Base-by-base conservation (phyloP, 2,113 vertebrate genomes). In the Epinephelus fuscoguttatus region DNA sequence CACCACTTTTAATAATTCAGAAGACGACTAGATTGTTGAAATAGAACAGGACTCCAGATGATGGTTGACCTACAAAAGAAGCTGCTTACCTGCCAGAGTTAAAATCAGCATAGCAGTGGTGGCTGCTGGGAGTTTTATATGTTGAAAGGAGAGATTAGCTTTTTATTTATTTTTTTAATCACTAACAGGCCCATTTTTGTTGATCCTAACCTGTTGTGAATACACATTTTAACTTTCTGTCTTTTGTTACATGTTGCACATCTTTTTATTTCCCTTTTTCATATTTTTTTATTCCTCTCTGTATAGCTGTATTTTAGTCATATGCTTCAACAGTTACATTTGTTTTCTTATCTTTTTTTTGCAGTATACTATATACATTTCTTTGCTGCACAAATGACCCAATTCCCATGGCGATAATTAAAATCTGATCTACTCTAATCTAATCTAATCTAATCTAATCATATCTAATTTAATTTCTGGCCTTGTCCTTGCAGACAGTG, bases 41-140 rank as follows among this genome's bases (percentile, higher is more conserved):
- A 88, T 88, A 82, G 87, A 82, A 63, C 87, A 85, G 80, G 80
- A 78, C 77, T 89, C 73, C 80, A 84, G 69, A 86, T 86, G 77
- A 75, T 33, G 69, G 64, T 12, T 78, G 84, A 89, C 81, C 87
- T 80, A 84, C 81, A 82, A 74, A 84, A 57, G 74, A 71, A 70
- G 19, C 47, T 25, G 57, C 78, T 87, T 59, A 80, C 80, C 82
- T 80, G 82, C 53, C 81, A 74, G 52, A 45, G 21, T 49, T 25
- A 64, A 56, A 61, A 53, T 19, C 50, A 49, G 68, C 67, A 62
- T 9, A 27, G 40, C 23, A 33, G 21, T 19, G 40, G 0, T 14
- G 56, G 57, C 59, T 50, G 55, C 45, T 45, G 40, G 14, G 15
- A 59, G 37, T 19, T 66, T 61, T 1, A 27, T 14, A 19, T 47